phyloP scores from a whole-genome alignment of 1,140 invertebrate genomes.

The Orius insidiosus region DNA sequence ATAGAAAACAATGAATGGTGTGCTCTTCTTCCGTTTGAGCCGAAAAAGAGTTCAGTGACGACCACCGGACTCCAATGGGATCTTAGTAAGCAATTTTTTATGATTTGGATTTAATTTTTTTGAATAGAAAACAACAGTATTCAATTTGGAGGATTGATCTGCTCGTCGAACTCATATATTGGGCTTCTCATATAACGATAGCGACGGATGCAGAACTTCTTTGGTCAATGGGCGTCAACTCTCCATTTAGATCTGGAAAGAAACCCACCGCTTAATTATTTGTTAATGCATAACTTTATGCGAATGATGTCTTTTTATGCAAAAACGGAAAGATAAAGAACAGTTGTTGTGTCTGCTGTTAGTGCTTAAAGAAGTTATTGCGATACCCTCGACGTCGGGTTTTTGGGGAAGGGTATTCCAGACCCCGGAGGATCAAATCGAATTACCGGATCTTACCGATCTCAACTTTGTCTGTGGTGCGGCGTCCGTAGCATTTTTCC shows the following conservation, averaged over 20 bases:
- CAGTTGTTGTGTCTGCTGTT: too few relatives aligned
- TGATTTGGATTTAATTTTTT: conserved; percentile 15
- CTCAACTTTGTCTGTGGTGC: too few relatives aligned
- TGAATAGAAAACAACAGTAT: conserved; percentile 35
- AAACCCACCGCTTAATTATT: too few relatives aligned
- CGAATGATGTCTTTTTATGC: too few relatives aligned
- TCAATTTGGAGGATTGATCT: conserved; percentile 55
- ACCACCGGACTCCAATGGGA: conserved; percentile 73
- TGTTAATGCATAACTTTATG: too few relatives aligned
- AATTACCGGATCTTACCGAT: too few relatives aligned
- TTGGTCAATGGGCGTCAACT: conserved; percentile 17
- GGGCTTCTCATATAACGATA: conserved; percentile 11
- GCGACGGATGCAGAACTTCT: conserved; percentile 13
- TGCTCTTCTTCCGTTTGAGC: conserved; percentile 52
- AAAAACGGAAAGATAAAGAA: too few relatives aligned
- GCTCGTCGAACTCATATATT: conserved; percentile 56
- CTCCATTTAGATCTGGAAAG: background rate
- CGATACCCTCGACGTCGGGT: too few relatives aligned
- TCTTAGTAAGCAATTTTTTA: conserved; percentile 41
- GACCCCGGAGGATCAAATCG: too few relatives aligned
- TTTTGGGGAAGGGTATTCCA: too few relatives aligned
- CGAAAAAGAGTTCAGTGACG: conserved; percentile 36
- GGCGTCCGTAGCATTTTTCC: too few relatives aligned
- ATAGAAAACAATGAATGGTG: conserved; percentile 40
- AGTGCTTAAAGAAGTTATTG: too few relatives aligned